phyloP scores from a whole-genome alignment of 1,140 invertebrate species.

The Caligus rogercresseyi region DNA sequence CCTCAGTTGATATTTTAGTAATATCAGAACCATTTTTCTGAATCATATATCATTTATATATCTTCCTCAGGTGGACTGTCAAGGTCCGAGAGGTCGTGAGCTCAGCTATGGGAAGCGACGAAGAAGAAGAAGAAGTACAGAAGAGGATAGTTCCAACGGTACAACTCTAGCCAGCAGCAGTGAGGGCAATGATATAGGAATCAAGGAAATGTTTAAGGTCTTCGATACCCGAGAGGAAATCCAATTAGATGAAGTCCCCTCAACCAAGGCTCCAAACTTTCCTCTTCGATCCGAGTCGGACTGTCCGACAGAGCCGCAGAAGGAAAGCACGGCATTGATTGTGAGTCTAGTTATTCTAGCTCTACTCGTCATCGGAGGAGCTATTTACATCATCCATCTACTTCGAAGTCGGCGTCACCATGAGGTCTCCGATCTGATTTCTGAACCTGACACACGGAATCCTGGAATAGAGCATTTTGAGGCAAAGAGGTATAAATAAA shows the following conservation, averaged over 20 bases:
- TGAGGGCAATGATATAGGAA: neutral
- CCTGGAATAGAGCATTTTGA: constrained; percentile 24
- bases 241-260: constrained; percentile 14
- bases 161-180: constrained; percentile 5
- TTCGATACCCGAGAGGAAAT: neutral
- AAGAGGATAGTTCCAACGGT: neutral
- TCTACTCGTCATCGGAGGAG: neutral
- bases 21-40: no score
- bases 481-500: no score
- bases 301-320: no score
- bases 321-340: neutral
- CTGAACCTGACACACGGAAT: constrained; percentile 15
- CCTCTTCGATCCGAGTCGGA: no score
- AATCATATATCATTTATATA: no score
- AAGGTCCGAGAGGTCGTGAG: neutral
- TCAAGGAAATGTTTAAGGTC: constrained; percentile 3
- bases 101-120: neutral
- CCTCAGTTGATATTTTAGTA: no score
- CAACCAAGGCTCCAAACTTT: constrained; percentile 17
- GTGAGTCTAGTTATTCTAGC: neutral
- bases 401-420: constrained; percentile 21
- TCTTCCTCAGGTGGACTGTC: neutral
- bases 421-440: neutral
- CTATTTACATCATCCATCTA: constrained; percentile 18
- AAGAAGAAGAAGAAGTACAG: neutral